Evolutionary conservation across 2,888 invertebrate genomes (phyloP).

Genomic region (Oxyteleia sp.): DNA sequence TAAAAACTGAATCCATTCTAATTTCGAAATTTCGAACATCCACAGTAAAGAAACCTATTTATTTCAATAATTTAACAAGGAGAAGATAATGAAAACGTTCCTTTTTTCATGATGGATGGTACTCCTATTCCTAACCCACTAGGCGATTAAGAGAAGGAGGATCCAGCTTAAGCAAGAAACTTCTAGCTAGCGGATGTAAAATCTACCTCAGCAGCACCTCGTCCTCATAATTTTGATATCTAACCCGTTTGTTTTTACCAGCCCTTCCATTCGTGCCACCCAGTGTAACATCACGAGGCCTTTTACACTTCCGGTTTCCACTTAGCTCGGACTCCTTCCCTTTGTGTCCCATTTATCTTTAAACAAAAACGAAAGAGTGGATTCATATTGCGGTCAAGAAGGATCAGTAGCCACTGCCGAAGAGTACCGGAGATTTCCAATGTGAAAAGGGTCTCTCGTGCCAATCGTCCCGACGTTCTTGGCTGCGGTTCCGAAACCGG

Average conservation of each 20-base stretch:
- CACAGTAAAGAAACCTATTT: too few relatives aligned
- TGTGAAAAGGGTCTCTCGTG: constrained; percentile 64
- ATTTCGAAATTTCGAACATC: too few relatives aligned
- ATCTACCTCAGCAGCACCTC: not conserved
- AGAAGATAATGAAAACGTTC: too few relatives aligned
- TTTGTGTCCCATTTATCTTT: not conserved
- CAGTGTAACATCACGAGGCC: not conserved
- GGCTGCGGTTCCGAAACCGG: constrained; percentile 73
- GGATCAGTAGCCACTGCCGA: constrained; percentile 66
- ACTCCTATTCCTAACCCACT: too few relatives aligned
- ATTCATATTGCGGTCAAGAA: constrained; percentile 44
- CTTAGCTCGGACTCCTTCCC: constrained; percentile 21
- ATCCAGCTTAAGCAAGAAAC: constrained; percentile 28
- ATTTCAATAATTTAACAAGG: too few relatives aligned
- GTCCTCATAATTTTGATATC: constrained; percentile 45
- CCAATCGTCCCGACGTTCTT: constrained; percentile 60
- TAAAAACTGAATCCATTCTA: too few relatives aligned
- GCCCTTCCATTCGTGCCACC: constrained; percentile 8
- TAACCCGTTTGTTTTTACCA: too few relatives aligned
- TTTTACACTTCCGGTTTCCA: constrained; percentile 54
- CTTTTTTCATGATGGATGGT: too few relatives aligned
- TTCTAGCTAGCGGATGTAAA: constrained; percentile 57
- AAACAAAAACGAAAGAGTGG: constrained; percentile 5
- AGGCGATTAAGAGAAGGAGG: not conserved
- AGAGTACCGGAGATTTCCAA: constrained; percentile 73